These are phyloP conservation scores for Odobenus rosmarus DNA, from an alignment of 2,113 vertebrate species.

Conservation along the genomic window DNA sequence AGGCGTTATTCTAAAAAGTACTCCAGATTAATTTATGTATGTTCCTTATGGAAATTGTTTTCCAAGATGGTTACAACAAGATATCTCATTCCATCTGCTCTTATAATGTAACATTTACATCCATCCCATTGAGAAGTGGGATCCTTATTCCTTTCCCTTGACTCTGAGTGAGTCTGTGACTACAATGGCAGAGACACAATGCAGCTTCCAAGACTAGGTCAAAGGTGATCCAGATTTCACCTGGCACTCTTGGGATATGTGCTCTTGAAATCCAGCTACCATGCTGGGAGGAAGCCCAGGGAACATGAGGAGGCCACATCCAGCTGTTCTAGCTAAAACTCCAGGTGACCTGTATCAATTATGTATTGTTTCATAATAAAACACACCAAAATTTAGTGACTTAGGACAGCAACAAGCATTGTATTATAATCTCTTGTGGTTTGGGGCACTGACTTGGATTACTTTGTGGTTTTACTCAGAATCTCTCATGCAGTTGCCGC, in stretches of 20 bases:
- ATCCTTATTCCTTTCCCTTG: background rate
- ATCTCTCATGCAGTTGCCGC: fast-evolving
- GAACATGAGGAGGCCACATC: background rate
- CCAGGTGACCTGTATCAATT: background rate
- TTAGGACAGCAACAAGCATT: background rate
- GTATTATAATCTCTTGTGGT: background rate
- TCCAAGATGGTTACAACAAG: background rate
- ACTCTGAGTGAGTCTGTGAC: background rate
- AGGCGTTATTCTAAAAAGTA: background rate
- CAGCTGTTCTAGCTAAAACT: background rate
- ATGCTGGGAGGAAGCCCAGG: background rate
- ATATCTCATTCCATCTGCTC: background rate
- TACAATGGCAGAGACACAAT: background rate
- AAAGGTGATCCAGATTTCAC: background rate
- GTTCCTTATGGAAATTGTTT: background rate
- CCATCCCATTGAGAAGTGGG: background rate
- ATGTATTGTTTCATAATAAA: background rate
- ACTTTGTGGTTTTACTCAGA: background rate
- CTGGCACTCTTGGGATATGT: background rate
- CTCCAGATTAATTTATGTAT: background rate
- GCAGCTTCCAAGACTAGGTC: background rate
- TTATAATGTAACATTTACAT: background rate
- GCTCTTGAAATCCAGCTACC: background rate
- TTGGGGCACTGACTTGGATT: background rate
- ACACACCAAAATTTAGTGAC: background rate